Evolutionary conservation across 2,797 vertebrate genomes (phyloP).

Genomic region (Toxotes lorentzi): DNA sequence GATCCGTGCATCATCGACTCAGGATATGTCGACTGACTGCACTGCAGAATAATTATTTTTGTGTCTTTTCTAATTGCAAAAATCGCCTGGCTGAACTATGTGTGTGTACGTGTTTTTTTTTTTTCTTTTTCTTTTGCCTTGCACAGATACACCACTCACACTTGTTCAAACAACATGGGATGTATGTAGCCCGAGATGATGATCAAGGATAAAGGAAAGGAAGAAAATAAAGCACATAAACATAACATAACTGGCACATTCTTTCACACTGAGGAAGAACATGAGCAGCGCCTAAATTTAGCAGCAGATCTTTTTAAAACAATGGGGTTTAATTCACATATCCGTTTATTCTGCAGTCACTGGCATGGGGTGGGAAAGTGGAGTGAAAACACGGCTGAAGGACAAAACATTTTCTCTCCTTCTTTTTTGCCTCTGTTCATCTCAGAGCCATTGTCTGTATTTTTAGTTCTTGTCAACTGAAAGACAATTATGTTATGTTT

Average conservation of each 20-base stretch:
- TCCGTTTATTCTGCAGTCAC: constrained; percentile 85
- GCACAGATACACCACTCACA: constrained; percentile 62
- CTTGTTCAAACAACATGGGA: constrained; percentile 70
- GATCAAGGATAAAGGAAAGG: constrained; percentile 69
- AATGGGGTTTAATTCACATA: constrained; percentile 87
- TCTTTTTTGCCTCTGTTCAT: constrained; percentile 81
- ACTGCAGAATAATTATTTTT: constrained; percentile 88
- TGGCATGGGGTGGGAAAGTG: constrained; percentile 80
- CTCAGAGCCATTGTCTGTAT: constrained; percentile 86
- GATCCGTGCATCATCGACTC: constrained; percentile 88
- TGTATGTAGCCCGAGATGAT: constrained; percentile 71
- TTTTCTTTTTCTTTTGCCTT: constrained; percentile 28
- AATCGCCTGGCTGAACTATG: constrained; percentile 85
- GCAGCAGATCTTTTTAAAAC: constrained; percentile 83
- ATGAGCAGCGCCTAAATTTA: constrained; percentile 79
- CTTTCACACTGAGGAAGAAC: constrained; percentile 67
- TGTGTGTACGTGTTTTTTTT: constrained; percentile 56
- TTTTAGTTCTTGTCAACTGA: constrained; percentile 85
- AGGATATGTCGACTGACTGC: constrained; percentile 86
- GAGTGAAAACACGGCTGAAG: constrained; percentile 81
- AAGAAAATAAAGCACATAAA: constrained; percentile 74
- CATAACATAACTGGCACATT: constrained; percentile 72
- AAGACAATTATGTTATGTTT: constrained; percentile 85
- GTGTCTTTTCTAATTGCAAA: constrained; percentile 90
- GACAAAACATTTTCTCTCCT: constrained; percentile 78